Evolutionary conservation across 2,113 vertebrate genomes (phyloP).

Genomic region (Bagarius yarrelli): DNA sequence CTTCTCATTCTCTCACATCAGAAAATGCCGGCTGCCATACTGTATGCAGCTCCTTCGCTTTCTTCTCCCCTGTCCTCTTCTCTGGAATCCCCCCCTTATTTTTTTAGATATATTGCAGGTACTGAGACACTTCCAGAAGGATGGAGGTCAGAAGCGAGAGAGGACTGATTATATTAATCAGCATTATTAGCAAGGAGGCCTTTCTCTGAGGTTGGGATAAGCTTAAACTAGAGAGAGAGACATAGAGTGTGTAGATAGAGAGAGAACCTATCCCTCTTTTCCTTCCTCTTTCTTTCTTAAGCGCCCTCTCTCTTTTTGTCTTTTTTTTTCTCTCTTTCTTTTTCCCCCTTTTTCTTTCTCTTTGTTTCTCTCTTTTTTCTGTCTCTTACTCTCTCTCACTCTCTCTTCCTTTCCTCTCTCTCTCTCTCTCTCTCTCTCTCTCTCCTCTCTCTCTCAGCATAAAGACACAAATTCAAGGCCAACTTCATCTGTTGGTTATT

Average conservation of each 20-base stretch:
- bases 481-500: slow-evolving; percentile 31
- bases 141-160: slow-evolving; percentile 15
- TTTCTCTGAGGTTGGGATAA: not conserved
- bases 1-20: slow-evolving; percentile 13
- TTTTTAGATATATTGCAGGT: slow-evolving; percentile 3
- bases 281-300: not conserved
- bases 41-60: not conserved
- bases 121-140: not conserved
- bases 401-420: too few relatives aligned
- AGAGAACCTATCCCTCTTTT: slow-evolving; percentile 14
- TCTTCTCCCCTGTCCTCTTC: not conserved
- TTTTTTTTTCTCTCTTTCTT: too few relatives aligned
- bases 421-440: not conserved
- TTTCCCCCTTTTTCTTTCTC: too few relatives aligned
- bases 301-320: not conserved
- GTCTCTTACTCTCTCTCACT: too few relatives aligned
- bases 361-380: too few relatives aligned
- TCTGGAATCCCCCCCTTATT: not conserved
- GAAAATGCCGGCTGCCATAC: not conserved
- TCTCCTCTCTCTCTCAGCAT: not conserved
- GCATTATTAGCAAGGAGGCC: slow-evolving; percentile 15
- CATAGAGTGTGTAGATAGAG: too few relatives aligned
- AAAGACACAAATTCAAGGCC: slow-evolving; percentile 28
- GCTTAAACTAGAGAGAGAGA: not conserved
- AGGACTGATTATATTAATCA: slow-evolving; percentile 44